Evolutionary conservation across 2,888 invertebrate genomes (phyloP).

Genomic region (Thecocarcelia acutangulata): DNA sequence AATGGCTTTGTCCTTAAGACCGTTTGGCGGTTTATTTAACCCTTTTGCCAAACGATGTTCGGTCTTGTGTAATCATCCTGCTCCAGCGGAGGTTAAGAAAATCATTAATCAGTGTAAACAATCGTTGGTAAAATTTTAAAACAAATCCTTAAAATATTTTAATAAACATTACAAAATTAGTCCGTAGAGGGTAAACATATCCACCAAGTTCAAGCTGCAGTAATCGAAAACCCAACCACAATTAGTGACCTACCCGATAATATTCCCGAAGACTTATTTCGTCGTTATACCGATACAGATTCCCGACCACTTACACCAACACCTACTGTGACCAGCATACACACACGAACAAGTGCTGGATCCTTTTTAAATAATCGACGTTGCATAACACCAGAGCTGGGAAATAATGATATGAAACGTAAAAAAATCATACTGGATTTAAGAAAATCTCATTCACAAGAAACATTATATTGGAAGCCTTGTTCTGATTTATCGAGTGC

Average conservation of each 20-base stretch:
- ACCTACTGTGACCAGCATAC: conserved; percentile 88
- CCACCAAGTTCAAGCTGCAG: conserved; percentile 68
- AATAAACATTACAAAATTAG: conserved; percentile 30
- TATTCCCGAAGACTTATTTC: conserved; percentile 89
- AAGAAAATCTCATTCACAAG: conserved; percentile 81
- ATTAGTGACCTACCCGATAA: conserved; percentile 82
- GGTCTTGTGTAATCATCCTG: conserved; percentile 92
- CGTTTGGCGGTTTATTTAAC: conserved; percentile 91
- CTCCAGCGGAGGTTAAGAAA: conserved; percentile 87
- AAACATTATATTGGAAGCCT: conserved; percentile 83
- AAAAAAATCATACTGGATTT: conserved; percentile 89
- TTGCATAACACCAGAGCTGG: conserved; percentile 88
- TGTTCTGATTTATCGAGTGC: conserved; percentile 80
- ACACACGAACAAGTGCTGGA: conserved; percentile 86
- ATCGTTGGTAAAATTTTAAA: conserved; percentile 83
- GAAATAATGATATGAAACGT: conserved; percentile 82
- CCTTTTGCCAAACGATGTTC: conserved; percentile 91
- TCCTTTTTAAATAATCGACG: conserved; percentile 82
- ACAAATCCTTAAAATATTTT: not conserved
- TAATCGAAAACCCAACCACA: not conserved
- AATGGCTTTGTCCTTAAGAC: conserved; percentile 88
- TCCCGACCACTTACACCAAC: conserved; percentile 91
- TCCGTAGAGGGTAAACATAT: conserved; percentile 74
- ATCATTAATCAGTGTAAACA: conserved; percentile 88
- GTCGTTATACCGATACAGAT: conserved; percentile 92